Evolutionary conservation across 2,888 invertebrate genomes (phyloP).

Genomic region (Ichneumoninae sp.): DNA sequence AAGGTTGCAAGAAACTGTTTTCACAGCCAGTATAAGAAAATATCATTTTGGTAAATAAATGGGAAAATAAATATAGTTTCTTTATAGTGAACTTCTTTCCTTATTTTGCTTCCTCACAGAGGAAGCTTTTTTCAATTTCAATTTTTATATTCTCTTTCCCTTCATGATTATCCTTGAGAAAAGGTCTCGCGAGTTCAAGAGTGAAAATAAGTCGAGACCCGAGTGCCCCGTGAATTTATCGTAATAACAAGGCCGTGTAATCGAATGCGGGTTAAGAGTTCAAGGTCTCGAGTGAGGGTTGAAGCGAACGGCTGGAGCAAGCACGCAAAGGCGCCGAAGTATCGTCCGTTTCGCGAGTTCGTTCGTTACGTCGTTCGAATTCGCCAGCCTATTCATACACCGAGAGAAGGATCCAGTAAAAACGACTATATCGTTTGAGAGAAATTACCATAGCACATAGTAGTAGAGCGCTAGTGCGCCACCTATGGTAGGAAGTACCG

Average conservation of each 20-base stretch:
- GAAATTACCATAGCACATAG: too few relatives aligned
- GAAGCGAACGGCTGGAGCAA: conserved; percentile 42
- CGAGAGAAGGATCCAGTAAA: too few relatives aligned
- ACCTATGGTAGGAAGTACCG: too few relatives aligned
- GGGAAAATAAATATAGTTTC: not conserved
- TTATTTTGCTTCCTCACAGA: not conserved
- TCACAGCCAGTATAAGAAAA: not conserved
- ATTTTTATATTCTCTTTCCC: not conserved
- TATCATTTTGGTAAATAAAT: not conserved
- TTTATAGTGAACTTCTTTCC: not conserved
- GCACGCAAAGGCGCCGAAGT: conserved; percentile 59
- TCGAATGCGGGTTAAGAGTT: conserved; percentile 75
- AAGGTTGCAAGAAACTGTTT: not conserved
- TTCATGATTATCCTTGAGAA: conserved; percentile 37
- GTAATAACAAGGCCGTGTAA: conserved; percentile 65
- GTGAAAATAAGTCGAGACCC: conserved; percentile 41
- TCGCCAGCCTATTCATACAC: conserved; percentile 7
- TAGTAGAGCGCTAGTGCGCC: too few relatives aligned
- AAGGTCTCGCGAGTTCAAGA: conserved; percentile 52
- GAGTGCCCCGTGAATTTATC: conserved; percentile 52
- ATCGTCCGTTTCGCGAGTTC: conserved; percentile 49
- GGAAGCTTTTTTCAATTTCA: not conserved
- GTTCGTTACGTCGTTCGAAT: conserved; percentile 10
- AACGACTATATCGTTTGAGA: too few relatives aligned
- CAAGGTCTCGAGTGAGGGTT: conserved; percentile 68